A percentile compares a stretch with the other conserved stretches of the same genome.
These are phyloP conservation scores for Pelosia muscerda DNA, from an alignment of 2,888 invertebrate genomes.

Conservation along the genomic window DNA sequence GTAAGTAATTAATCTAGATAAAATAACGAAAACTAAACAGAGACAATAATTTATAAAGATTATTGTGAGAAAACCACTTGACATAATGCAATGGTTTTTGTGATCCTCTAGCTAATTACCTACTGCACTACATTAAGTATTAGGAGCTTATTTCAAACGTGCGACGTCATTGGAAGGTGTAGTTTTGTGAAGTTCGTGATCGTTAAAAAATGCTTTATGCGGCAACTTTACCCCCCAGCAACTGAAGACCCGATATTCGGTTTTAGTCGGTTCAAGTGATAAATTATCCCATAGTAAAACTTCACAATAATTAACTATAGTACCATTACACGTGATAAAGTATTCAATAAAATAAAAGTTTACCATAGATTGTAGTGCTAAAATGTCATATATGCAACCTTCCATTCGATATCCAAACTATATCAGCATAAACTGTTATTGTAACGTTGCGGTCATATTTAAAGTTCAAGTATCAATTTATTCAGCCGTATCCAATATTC, in stretches of 20 bases:
- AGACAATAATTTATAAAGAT: neutral
- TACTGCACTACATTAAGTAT: too few species aligned
- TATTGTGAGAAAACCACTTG: neutral
- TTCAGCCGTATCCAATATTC: constrained; percentile 27
- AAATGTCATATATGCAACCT: neutral
- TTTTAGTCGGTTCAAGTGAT: too few species aligned
- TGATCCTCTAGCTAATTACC: too few species aligned
- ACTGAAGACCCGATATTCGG: too few species aligned
- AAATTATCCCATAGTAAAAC: too few species aligned
- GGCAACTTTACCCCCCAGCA: too few species aligned
- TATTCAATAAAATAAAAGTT: neutral
- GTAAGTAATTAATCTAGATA: neutral
- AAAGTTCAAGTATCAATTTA: constrained; percentile 60
- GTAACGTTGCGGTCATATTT: constrained; percentile 41
- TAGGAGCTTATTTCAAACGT: too few species aligned
- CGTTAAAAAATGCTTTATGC: too few species aligned
- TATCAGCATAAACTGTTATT: neutral
- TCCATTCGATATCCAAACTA: neutral
- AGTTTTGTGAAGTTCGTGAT: too few species aligned
- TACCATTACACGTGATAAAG: neutral
- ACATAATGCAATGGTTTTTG: neutral
- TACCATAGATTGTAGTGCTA: too few species aligned
- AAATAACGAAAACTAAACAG: neutral
- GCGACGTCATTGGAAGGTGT: too few species aligned
- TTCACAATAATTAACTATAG: neutral